Evolutionary conservation across 2,888 invertebrate species (phyloP).

Genomic region (Euphydryas editha): DNA sequence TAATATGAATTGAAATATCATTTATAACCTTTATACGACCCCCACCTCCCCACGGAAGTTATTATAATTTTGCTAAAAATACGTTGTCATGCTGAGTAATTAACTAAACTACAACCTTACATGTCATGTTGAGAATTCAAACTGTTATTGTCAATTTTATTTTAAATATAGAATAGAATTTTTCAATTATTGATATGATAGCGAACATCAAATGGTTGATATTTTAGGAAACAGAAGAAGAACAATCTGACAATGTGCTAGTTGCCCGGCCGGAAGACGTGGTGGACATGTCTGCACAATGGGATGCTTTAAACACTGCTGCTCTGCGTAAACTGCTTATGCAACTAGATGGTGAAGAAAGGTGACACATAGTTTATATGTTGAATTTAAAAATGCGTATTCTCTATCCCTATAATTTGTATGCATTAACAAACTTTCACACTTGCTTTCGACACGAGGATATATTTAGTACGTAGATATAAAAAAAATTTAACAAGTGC

Average conservation of each 20-base stretch:
- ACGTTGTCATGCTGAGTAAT: conserved; percentile 1
- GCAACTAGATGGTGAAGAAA: conserved; percentile 73
- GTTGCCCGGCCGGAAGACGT: conserved; percentile 57
- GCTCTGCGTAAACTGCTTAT: conserved; percentile 71
- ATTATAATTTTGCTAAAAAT: background rate
- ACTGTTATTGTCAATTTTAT: background rate
- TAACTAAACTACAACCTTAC: background rate
- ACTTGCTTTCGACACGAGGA: too few relatives aligned
- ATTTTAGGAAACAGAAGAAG: conserved; percentile 67
- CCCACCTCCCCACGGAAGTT: too few relatives aligned
- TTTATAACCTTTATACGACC: too few relatives aligned
- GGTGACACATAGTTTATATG: conserved; percentile 50
- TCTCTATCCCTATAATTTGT: background rate
- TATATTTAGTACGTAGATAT: too few relatives aligned
- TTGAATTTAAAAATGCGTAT: background rate
- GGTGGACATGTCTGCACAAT: conserved; percentile 55
- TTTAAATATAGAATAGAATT: background rate
- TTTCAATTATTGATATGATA: background rate
- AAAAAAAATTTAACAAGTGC: too few relatives aligned
- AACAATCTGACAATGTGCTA: conserved; percentile 65
- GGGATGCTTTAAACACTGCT: conserved; percentile 72
- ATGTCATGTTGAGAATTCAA: background rate
- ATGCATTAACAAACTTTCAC: too few relatives aligned
- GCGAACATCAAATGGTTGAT: background rate
- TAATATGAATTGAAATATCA: too few relatives aligned